phyloP scores from a whole-genome alignment of 2,888 invertebrate genomes.

The Lamproptera curius region DNA sequence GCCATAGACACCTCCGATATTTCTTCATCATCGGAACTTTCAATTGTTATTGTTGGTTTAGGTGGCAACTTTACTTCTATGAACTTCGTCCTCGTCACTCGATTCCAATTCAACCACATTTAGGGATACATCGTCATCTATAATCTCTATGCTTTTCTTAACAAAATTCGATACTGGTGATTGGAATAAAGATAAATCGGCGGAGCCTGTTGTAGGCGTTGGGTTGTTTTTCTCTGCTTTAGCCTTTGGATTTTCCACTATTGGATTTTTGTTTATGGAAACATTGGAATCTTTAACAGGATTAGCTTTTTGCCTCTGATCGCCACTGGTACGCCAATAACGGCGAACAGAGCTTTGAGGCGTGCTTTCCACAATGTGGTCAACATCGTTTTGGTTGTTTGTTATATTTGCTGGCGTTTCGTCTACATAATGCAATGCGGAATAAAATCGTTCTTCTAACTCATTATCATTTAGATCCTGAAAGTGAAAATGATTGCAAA shows the following conservation, averaged over 20 bases:
- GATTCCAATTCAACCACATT: conserved; percentile 49
- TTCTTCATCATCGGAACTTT: conserved; percentile 72
- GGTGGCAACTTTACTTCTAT: conserved; percentile 67
- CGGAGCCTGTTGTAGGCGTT: conserved; percentile 27
- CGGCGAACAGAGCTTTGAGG: conserved; percentile 55
- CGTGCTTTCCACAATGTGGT: conserved; percentile 40
- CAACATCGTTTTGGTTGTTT: conserved; percentile 36
- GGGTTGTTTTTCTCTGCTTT: conserved; percentile 46
- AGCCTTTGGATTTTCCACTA: conserved; percentile 36
- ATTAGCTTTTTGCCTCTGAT: conserved; percentile 48
- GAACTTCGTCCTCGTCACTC: conserved; percentile 72
- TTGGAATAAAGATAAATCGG: conserved; percentile 54
- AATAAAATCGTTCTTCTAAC: conserved; percentile 67
- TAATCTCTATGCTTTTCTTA: conserved; percentile 52
- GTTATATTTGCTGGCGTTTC: conserved; percentile 50
- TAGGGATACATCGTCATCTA: conserved; percentile 46
- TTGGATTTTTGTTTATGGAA: conserved; percentile 16
- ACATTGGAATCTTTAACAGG: conserved; percentile 30
- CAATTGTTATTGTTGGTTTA: conserved; percentile 68
- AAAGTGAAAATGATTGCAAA: conserved; percentile 45
- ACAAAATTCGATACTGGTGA: conserved; percentile 47
- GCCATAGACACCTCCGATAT: conserved; percentile 31
- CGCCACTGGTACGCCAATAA: conserved; percentile 58
- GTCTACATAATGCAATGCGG: conserved; percentile 69
- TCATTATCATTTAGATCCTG: conserved; percentile 74